Evolutionary conservation across 2,113 vertebrate genomes (phyloP).

Genomic region (Anguilla rostrata): DNA sequence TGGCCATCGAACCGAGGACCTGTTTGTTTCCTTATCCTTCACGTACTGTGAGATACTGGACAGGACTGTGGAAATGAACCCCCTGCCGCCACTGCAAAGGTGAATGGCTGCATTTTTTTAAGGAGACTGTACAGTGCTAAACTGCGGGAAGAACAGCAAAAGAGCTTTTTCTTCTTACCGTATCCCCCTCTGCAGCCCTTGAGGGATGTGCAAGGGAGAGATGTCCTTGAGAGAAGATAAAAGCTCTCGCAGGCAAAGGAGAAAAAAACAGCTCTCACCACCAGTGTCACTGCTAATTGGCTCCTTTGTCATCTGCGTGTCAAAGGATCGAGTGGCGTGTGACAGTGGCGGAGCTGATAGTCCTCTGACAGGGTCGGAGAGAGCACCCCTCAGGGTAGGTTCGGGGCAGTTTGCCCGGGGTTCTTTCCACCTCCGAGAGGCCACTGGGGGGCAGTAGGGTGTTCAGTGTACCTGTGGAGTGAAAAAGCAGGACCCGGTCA

Average conservation of each 20-base stretch:
- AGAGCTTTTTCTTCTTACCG: neutral
- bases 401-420: conserved; percentile 11
- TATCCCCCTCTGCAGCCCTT: conserved; percentile 6
- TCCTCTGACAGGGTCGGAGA: conserved; percentile 1
- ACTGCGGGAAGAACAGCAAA: neutral
- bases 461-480: neutral
- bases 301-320: conserved; percentile 24
- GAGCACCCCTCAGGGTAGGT: neutral
- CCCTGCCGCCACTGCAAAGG: neutral
- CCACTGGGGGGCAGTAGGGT: neutral
- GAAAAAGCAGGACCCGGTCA: too few species aligned
- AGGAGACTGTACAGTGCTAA: neutral
- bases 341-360: neutral
- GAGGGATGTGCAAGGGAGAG: neutral
- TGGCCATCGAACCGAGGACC: neutral
- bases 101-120: neutral
- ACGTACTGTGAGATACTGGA: neutral
- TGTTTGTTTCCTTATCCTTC: neutral
- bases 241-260: conserved; percentile 5
- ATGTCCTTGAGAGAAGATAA: conserved; percentile 16
- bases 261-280: neutral
- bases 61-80: neutral
- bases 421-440: neutral
- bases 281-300: conserved; percentile 20
- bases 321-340: conserved; percentile 19